Evolutionary conservation across 2,797 vertebrate genomes (phyloP), one percentile per base, ranked within the genome.

Genomic region (Enteromius radiatus): DNA sequence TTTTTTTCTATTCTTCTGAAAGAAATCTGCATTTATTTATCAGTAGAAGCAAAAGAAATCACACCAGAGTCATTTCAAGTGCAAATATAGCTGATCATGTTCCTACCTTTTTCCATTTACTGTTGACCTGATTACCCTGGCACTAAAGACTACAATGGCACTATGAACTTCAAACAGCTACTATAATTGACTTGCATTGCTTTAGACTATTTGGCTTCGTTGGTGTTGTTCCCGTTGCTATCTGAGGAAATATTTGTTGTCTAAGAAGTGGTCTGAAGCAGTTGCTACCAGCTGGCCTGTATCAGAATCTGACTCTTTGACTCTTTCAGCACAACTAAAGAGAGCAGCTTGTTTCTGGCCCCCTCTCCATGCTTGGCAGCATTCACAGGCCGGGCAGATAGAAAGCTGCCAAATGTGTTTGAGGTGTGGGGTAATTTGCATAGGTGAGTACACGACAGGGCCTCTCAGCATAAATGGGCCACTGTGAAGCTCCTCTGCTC

Each of bases 361-460:
- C 38, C 68, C 79, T 82, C 47, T 59, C 21, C 68, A 49, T 21
- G 64, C 69, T 78, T 83, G 84, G 75, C 84, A 82, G 45, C 75
- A 64, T 64, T 77, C 54, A 82, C 5, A 33, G 38, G 75, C 36
- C 17, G 11, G 31, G 61, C 38, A 71, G 84, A 80, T 75, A 83
- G 82, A 86, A 77, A 70, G 59, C 78, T 84, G 79, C 81, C 84
- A 87, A 71, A 70, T 88, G 87, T 88, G 88, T 92, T 88, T 89
- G 90, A 90, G 76, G 77, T 91, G 91, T 88, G 81, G 86, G 87
- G 90, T 91, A 90, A 93, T 92, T 93, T 91, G 89, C 89, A 91
- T 86, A 90, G 86, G 85, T 85, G 83, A 84, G 89, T 87, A 88
- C 88, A 90, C 83, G 78, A 92, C 92, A 88, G 91, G 91, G 91